A percentile compares a stretch with the other conserved stretches of the same genome.
phyloP scores from a whole-genome alignment of 64 coral and sea anemone genomes.

The Cladopsammia gracilis region DNA sequence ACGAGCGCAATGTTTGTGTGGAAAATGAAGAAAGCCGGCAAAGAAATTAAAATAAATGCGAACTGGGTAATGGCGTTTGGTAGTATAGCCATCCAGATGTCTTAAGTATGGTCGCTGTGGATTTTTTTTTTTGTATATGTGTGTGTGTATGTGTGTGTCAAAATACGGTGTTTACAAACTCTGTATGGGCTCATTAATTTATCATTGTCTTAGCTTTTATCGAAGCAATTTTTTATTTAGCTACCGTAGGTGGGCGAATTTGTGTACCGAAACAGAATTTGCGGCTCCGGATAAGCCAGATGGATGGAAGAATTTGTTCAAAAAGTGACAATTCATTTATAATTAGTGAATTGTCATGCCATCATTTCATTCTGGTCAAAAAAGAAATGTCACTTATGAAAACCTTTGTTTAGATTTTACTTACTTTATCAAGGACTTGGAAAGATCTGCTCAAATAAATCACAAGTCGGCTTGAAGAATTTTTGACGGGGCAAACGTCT shows the following conservation, averaged over 20 bases:
- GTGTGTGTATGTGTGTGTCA: conserved; percentile 9
- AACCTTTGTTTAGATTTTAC: neutral
- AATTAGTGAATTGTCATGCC: conserved; percentile 21
- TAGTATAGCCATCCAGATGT: conserved; percentile 90
- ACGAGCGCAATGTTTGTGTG: conserved; percentile 44
- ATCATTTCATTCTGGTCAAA: conserved; percentile 2
- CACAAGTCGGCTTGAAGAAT: neutral
- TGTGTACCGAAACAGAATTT: conserved; percentile 78
- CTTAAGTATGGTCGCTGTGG: conserved; percentile 71
- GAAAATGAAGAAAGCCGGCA: conserved; percentile 27
- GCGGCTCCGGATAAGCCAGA: conserved; percentile 44
- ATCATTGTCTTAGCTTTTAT: conserved; percentile 68
- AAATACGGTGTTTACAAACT: conserved; percentile 97
- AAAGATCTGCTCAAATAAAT: conserved; percentile 10
- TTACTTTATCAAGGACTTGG: neutral
- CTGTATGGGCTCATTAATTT: conserved; percentile 89
- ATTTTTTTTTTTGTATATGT: neutral
- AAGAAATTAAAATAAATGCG: conserved; percentile 47
- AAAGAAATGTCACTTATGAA: neutral
- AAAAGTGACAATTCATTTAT: conserved; percentile 47
- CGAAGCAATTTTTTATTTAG: conserved; percentile 62
- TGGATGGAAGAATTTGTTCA: conserved; percentile 43
- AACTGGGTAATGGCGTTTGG: conserved; percentile 40
- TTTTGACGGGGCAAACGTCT: neutral
- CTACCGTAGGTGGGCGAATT: conserved; percentile 48